phyloP scores from a whole-genome alignment of 2,888 invertebrate genomes.

The Lasioglossum vierecki region DNA sequence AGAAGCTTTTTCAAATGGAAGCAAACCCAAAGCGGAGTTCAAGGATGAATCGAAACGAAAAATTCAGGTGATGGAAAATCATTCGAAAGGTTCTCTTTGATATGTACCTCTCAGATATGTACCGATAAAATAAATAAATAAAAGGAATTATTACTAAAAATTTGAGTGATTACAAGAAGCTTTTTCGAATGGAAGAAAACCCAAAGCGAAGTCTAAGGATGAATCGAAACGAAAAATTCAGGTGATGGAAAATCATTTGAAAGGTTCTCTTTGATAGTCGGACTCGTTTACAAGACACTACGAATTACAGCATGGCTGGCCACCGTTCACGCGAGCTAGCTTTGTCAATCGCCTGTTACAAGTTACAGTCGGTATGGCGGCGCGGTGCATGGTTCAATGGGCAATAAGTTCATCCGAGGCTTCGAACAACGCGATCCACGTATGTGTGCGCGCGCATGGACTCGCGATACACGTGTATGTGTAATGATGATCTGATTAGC shows the following conservation, averaged over 20 bases:
- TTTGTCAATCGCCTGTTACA: conserved; percentile 35
- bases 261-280: neutral
- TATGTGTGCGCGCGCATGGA: neutral
- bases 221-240: neutral
- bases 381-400: conserved; percentile 47
- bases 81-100: neutral
- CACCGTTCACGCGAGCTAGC: conserved; percentile 39
- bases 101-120: neutral
- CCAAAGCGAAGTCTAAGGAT: neutral
- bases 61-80: neutral
- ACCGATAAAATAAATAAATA: neutral
- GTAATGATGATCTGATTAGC: conserved; percentile 58
- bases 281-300: neutral
- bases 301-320: conserved; percentile 20
- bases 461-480: conserved; percentile 17
- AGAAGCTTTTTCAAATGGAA: neutral
- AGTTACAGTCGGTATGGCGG: conserved; percentile 41
- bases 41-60: neutral
- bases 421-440: conserved; percentile 14
- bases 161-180: neutral
- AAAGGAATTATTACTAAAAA: neutral
- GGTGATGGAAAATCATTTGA: neutral
- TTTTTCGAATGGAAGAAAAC: neutral
- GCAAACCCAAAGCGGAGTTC: neutral
- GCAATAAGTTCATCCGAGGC: conserved; percentile 59